These are phyloP conservation scores for Myiotriccus ornatus DNA, from an alignment of 2,797 vertebrate species.

Conservation along the genomic window DNA sequence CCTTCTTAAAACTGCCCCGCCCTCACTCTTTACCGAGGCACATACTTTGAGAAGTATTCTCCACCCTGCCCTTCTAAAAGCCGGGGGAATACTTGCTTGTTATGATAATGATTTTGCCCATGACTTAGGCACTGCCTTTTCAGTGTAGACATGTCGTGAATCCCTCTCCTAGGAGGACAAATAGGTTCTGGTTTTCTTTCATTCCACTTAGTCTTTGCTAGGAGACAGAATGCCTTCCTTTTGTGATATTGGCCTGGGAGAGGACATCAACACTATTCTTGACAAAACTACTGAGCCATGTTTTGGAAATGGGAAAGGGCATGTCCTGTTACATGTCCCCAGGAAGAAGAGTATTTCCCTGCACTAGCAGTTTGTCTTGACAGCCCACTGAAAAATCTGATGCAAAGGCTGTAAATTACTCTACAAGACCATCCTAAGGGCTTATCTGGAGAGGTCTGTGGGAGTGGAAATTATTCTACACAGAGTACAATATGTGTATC, in stretches of 20 bases:
- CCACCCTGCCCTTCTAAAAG: neutral
- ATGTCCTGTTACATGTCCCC: neutral
- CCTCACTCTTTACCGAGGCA: neutral
- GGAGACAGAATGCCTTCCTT: neutral
- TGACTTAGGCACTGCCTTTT: neutral
- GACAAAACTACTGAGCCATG: neutral
- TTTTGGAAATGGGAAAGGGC: neutral
- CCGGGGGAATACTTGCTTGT: neutral
- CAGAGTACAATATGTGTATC: neutral
- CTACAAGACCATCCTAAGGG: neutral
- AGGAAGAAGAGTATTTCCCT: neutral
- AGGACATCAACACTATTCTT: neutral
- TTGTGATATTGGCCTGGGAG: fast-evolving
- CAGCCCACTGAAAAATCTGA: neutral
- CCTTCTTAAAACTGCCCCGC: neutral
- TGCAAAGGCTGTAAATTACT: neutral
- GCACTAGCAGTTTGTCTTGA: neutral
- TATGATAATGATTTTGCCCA: neutral
- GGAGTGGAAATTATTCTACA: neutral
- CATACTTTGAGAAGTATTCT: neutral
- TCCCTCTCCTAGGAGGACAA: neutral
- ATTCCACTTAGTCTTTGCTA: neutral
- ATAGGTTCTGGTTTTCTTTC: neutral
- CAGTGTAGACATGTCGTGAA: fast-evolving
- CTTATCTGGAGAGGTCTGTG: neutral